phyloP scores from a whole-genome alignment of 2,888 invertebrate species.

The Maniola hyperantus region DNA sequence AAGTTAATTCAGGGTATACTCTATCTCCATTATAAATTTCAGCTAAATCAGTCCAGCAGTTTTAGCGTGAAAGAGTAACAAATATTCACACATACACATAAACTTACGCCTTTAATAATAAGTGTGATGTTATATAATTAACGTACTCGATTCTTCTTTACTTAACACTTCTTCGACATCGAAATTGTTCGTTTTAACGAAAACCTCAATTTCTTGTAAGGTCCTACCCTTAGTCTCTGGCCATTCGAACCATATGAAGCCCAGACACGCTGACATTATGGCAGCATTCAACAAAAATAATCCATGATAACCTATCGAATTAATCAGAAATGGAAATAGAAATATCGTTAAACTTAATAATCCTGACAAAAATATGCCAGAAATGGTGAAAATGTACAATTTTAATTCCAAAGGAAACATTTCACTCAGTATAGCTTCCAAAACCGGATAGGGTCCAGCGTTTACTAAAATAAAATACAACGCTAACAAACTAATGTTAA shows the following conservation, averaged over 20 bases:
- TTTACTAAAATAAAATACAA: constrained; percentile 21
- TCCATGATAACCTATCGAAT: constrained; percentile 3
- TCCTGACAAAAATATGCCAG: constrained; percentile 2
- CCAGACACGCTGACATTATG: constrained; percentile 15
- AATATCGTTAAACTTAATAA: constrained; percentile 2
- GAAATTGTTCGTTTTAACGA: constrained; percentile 41
- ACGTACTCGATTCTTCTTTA: constrained; percentile 22
- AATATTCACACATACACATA: too few species aligned
- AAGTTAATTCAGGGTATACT: too few species aligned
- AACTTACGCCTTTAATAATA: too few species aligned
- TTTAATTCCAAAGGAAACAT: constrained; percentile 30
- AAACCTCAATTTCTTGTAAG: constrained; percentile 45
- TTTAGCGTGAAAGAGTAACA: too few species aligned
- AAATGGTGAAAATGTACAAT: constrained; percentile 19
- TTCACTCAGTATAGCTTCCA: constrained; percentile 26
- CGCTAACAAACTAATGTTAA: constrained; percentile 14
- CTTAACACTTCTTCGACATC: constrained; percentile 15
- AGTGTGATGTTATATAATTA: constrained; percentile 4
- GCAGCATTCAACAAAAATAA: constrained; percentile 17
- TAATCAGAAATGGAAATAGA: constrained; percentile 13
- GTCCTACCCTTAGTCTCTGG: constrained; percentile 30
- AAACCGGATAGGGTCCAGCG: constrained; percentile 21
- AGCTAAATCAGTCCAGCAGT: too few species aligned
- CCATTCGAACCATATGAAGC: neutral
- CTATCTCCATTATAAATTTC: too few species aligned